Conservation (phyloP, 2,888 invertebrate genomes). For the Prosopocoilus inquinatus region DNA sequence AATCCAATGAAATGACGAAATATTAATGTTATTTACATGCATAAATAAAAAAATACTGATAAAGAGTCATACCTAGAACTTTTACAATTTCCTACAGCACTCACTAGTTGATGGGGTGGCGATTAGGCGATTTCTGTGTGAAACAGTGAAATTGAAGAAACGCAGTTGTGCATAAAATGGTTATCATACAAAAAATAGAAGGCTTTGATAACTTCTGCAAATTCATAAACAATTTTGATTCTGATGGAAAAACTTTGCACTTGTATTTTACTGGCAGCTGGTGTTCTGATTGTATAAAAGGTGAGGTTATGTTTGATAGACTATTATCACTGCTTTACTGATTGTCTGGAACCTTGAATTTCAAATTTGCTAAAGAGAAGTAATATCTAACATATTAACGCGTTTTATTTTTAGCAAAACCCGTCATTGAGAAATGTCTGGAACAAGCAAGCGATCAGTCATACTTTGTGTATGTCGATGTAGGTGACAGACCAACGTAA, state of each 20-base stretch:
- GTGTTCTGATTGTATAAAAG: constrained; percentile 86
- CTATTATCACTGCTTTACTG: no score
- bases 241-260: constrained; percentile 49
- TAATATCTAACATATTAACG: background rate
- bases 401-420: constrained; percentile 62
- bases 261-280: constrained; percentile 72
- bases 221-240: constrained; percentile 56
- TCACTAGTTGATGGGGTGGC: no score
- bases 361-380: no score
- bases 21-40: no score
- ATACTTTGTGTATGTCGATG: constrained; percentile 73
- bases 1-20: no score
- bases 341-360: no score
- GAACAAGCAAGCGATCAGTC: constrained; percentile 59
- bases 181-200: constrained; percentile 51
- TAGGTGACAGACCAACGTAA: constrained; percentile 74
- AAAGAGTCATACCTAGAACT: no score
- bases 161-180: constrained; percentile 46
- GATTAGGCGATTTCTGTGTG: no score
- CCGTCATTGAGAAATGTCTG: constrained; percentile 70
- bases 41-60: no score
- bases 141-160: background rate
- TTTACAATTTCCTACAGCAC: no score
- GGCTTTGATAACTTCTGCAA: constrained; percentile 64
- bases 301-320: constrained; percentile 51